Evolutionary conservation across 2,113 vertebrate species (phyloP).

Genomic region (Osmerus mordax): DNA sequence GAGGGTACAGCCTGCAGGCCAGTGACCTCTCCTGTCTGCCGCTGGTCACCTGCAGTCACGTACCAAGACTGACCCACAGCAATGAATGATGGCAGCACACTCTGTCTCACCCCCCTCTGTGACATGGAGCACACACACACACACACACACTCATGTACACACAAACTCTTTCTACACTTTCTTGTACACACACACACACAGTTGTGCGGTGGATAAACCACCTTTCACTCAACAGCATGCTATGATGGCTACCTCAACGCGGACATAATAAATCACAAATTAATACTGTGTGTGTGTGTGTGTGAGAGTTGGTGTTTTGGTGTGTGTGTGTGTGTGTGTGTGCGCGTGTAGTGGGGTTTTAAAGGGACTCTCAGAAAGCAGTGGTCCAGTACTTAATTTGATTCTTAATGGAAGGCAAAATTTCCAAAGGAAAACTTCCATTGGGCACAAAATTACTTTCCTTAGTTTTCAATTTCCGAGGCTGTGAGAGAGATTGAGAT

Average conservation of each 20-base stretch:
- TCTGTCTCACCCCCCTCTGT: constrained; percentile 26
- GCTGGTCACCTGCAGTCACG: constrained; percentile 61
- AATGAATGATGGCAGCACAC: constrained; percentile 54
- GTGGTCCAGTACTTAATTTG: constrained; percentile 68
- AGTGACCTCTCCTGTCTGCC: constrained; percentile 65
- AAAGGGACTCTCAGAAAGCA: constrained; percentile 51
- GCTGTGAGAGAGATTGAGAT: constrained; percentile 65
- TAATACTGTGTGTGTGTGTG: constrained; percentile 38
- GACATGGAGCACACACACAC: constrained; percentile 5
- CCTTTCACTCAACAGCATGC: constrained; percentile 41
- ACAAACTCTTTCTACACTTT: background rate
- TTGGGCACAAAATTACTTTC: constrained; percentile 72
- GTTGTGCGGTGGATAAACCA: constrained; percentile 41
- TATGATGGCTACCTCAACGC: constrained; percentile 45
- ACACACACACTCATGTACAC: background rate
- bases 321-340: constrained; percentile 20
- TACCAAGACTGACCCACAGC: constrained; percentile 54
- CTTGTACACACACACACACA: constrained; percentile 8
- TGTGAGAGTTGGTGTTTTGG: constrained; percentile 15
- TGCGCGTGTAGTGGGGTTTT: constrained; percentile 9
- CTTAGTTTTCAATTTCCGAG: constrained; percentile 66
- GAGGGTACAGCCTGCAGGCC: constrained; percentile 35
- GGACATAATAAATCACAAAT: constrained; percentile 73
- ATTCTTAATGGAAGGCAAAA: constrained; percentile 73
- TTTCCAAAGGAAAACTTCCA: constrained; percentile 75